These are phyloP conservation scores for Sparidentex hasta DNA, from an alignment of 2,797 vertebrate species.

Conservation along the genomic window DNA sequence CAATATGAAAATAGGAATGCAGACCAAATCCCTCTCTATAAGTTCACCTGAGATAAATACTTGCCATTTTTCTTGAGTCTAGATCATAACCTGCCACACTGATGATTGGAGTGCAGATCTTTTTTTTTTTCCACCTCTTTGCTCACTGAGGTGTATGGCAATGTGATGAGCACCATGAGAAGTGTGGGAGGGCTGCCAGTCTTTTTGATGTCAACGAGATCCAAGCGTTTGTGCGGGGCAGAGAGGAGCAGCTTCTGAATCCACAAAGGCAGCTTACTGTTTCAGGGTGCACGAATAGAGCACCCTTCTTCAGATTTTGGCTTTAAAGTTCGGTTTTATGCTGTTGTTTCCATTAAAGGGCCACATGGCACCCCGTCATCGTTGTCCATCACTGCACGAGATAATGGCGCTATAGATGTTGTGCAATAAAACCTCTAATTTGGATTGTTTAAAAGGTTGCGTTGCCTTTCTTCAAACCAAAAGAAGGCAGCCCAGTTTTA, in stretches of 20 bases:
- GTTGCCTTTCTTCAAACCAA: not conserved
- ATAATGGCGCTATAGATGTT: not conserved
- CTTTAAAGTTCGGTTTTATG: not conserved
- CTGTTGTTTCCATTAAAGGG: conserved; percentile 11
- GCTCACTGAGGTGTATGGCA: conserved; percentile 56
- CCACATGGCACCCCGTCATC: not conserved
- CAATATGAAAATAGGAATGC: conserved; percentile 29
- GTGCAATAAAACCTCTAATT: not conserved
- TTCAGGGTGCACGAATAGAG: conserved; percentile 50
- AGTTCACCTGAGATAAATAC: conserved; percentile 43
- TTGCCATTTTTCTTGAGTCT: not conserved
- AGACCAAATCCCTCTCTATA: conserved; percentile 39
- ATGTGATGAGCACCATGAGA: conserved; percentile 43
- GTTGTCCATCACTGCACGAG: conserved; percentile 5
- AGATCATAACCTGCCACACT: conserved; percentile 45
- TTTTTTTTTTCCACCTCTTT: conserved; percentile 6
- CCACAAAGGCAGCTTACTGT: conserved; percentile 54
- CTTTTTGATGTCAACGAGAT: conserved; percentile 48
- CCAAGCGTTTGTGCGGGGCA: conserved; percentile 21
- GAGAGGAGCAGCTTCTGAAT: conserved; percentile 45
- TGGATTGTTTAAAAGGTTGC: not conserved
- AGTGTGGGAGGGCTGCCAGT: conserved; percentile 40
- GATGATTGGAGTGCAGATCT: conserved; percentile 17
- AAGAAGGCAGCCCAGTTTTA: not conserved
- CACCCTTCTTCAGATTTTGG: conserved; percentile 23